Evolutionary conservation across 2,888 invertebrate species (phyloP).

Genomic region (Yponomeuta cagnagella): DNA sequence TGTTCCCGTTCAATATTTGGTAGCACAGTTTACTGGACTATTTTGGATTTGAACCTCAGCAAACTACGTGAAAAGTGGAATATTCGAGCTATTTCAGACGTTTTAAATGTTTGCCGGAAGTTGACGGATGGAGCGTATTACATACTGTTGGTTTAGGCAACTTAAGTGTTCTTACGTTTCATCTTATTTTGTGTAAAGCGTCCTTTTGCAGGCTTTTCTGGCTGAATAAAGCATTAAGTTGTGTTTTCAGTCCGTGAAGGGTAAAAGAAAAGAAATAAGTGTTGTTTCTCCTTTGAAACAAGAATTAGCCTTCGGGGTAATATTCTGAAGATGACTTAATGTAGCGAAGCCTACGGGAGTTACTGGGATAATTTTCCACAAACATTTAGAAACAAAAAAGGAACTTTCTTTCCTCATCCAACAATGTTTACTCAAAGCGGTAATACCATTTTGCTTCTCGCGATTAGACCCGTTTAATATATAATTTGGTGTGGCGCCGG

Average conservation of each 20-base stretch:
- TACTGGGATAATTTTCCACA: constrained; percentile 14
- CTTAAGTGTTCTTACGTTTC: constrained; percentile 1
- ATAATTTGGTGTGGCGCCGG: too few species aligned
- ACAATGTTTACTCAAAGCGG: too few species aligned
- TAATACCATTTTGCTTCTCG: too few species aligned
- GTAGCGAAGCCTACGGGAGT: background rate
- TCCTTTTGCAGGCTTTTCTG: constrained; percentile 1
- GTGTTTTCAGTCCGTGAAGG: background rate
- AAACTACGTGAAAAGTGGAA: too few species aligned
- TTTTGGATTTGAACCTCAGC: too few species aligned
- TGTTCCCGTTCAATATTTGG: too few species aligned
- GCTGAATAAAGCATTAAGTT: constrained; percentile 7
- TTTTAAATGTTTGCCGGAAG: background rate
- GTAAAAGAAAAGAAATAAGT: background rate
- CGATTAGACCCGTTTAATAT: too few species aligned
- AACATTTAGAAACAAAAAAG: too few species aligned
- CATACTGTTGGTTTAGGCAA: background rate
- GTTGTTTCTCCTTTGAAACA: background rate
- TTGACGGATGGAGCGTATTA: background rate
- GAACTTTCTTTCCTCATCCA: too few species aligned
- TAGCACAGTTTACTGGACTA: too few species aligned
- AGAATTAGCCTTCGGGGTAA: background rate
- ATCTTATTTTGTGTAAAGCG: constrained; percentile 2
- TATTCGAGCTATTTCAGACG: background rate
- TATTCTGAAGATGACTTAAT: background rate